Evolutionary conservation across 1,140 invertebrate genomes (phyloP).

Genomic region (Drosophila guanche): DNA sequence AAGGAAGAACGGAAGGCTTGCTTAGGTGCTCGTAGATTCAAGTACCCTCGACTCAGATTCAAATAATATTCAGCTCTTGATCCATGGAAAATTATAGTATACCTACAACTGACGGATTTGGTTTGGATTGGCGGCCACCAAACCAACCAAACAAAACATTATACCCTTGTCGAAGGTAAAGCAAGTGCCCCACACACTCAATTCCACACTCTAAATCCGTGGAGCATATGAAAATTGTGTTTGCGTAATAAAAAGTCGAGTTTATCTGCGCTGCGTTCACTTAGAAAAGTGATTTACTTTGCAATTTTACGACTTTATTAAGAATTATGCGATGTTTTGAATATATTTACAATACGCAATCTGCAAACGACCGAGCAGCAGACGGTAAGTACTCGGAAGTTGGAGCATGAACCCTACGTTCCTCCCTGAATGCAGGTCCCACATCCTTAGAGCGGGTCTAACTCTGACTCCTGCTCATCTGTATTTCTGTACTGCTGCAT

Average conservation of each 20-base stretch:
- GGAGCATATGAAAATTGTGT: slow-evolving; percentile 69
- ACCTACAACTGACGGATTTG: too few relatives aligned
- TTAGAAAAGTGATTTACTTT: slow-evolving; percentile 72
- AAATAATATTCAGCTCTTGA: too few relatives aligned
- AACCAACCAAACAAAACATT: too few relatives aligned
- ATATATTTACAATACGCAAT: slow-evolving; percentile 63
- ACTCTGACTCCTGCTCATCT: slow-evolving; percentile 13
- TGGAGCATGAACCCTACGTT: slow-evolving; percentile 39
- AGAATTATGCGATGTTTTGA: slow-evolving; percentile 71
- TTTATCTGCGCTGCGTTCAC: slow-evolving; percentile 57
- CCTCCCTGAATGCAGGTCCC: not conserved
- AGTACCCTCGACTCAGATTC: too few relatives aligned
- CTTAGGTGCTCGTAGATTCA: too few relatives aligned
- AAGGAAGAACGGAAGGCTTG: not conserved
- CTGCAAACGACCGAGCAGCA: slow-evolving; percentile 1
- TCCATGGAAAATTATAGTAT: too few relatives aligned
- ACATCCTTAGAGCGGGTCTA: not conserved
- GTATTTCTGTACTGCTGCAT: not conserved
- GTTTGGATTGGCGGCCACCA: too few relatives aligned
- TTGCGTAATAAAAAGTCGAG: slow-evolving; percentile 66
- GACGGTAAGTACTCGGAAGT: slow-evolving; percentile 13
- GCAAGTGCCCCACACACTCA: slow-evolving; percentile 6
- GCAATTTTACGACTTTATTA: slow-evolving; percentile 72
- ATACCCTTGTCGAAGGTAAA: too few relatives aligned
- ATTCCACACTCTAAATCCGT: slow-evolving; percentile 51